These are phyloP conservation scores for Electrophaes corylata DNA, from an alignment of 2,888 invertebrate genomes.

Conservation along the genomic window DNA sequence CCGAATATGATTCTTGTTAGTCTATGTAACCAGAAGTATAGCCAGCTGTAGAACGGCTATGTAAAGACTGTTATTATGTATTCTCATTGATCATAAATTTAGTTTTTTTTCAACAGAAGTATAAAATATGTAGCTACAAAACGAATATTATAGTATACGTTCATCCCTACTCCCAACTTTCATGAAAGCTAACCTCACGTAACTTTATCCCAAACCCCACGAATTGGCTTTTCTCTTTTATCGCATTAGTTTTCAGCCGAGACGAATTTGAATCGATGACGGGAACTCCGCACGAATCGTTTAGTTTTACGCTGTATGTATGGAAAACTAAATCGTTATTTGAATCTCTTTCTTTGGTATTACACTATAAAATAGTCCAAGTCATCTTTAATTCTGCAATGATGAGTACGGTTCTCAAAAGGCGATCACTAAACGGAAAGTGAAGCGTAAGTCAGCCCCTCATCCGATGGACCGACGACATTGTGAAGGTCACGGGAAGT, in stretches of 20 bases:
- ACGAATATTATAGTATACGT: conserved; percentile 3
- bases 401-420: not conserved
- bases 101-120: no score
- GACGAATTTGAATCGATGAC: conserved; percentile 42
- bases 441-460: no score
- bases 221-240: conserved; percentile 46
- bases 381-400: not conserved
- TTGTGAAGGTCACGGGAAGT: not conserved
- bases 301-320: conserved; percentile 37
- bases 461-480: not conserved
- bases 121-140: not conserved
- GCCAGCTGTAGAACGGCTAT: no score
- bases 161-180: conserved; percentile 21
- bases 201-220: conserved; percentile 43
- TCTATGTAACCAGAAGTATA: no score
- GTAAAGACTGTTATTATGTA: no score
- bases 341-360: conserved; percentile 9
- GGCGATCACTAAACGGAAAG: no score
- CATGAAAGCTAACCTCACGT: conserved; percentile 39
- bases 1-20: no score
- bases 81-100: no score
- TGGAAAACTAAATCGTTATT: conserved; percentile 28
- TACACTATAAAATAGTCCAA: not conserved
- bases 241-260: conserved; percentile 48
- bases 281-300: conserved; percentile 41